Base-by-base conservation (phyloP, 1,140 invertebrate species). In the Melipona quadrifasciata region DNA sequence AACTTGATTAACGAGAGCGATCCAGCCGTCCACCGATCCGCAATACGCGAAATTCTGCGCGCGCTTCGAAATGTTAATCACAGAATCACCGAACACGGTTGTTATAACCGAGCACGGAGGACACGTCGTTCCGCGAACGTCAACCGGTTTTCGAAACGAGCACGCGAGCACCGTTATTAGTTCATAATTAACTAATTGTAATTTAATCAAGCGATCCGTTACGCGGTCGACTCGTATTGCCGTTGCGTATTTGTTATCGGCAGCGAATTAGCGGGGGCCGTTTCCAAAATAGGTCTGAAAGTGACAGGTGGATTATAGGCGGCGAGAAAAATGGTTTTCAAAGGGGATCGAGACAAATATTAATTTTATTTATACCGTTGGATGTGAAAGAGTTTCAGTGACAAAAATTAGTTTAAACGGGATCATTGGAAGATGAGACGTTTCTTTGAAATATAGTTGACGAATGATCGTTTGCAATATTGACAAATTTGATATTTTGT, bases 111-210 rank as follows among this genome's bases (percentile, higher is more conserved):
- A 64, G 10, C 58, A 24, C 55, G 17, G 39, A 31, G 53, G 27
- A 21, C 27, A 8, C 21, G 34, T 19, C 65, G 70, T 51, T 47
- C 39, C 39, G 39, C 39, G n/a, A 72, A 65, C 47, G 80, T 65
- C 34, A 53, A 14, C n/a, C 19, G 24, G 27, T 24, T 74, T 31
- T 55, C 0, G 6, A 8, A 47, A 47, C 27, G 39, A 21, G 72
- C 27, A 51, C 11, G 21, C 72, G 17, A 39, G 3, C 31, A 19
- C 65, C 16, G 75, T 57, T 70, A n/a, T n/a, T n/a, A n/a, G 31
- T 31, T 31, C 57, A 21, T 64, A 64, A 81, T 81, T 81, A 81
- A 73, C 58, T 81, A 81, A 81, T 74, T 55, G 71, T 74, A 74
- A 65, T 74, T 81, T 74, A 81, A 81, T 81, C 65, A 73, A 74